These are phyloP conservation scores for Chelonia mydas DNA, from an alignment of 2,797 vertebrate species.

Conservation along the genomic window DNA sequence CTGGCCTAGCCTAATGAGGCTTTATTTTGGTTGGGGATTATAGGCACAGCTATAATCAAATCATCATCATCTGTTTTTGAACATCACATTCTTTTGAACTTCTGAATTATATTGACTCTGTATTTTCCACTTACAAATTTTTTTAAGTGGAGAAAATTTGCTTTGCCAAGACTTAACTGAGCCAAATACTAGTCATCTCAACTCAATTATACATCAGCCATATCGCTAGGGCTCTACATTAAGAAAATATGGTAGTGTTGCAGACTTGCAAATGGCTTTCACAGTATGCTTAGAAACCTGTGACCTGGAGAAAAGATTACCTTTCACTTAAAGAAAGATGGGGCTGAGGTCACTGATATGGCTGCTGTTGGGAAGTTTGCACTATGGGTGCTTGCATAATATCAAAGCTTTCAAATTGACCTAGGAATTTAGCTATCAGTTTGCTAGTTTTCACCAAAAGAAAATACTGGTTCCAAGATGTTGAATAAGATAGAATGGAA, in stretches of 20 bases:
- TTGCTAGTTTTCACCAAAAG: not conserved
- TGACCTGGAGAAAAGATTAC: not conserved
- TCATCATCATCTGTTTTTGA: not conserved
- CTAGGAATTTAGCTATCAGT: not conserved
- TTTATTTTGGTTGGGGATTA: slow-evolving; percentile 35
- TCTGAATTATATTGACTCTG: not conserved
- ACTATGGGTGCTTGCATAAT: not conserved
- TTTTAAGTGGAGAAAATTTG: slow-evolving; percentile 40
- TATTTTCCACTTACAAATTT: not conserved
- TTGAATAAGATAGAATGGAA: not conserved
- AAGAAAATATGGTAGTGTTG: not conserved
- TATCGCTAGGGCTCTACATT: not conserved
- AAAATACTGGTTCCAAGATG: not conserved
- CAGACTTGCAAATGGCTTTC: not conserved
- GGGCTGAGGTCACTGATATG: not conserved
- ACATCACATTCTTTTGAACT: slow-evolving; percentile 9
- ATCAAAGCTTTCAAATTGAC: not conserved
- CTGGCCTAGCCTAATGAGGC: not conserved
- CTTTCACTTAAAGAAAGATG: not conserved
- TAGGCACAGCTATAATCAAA: slow-evolving; percentile 30
- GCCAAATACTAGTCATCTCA: not conserved
- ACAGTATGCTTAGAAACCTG: not conserved
- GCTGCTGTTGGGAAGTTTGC: not conserved
- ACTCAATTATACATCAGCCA: not conserved
- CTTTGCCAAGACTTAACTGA: slow-evolving; percentile 6